Evolutionary conservation across 2,797 vertebrate species (phyloP).

Genomic region (Characodon lateralis): DNA sequence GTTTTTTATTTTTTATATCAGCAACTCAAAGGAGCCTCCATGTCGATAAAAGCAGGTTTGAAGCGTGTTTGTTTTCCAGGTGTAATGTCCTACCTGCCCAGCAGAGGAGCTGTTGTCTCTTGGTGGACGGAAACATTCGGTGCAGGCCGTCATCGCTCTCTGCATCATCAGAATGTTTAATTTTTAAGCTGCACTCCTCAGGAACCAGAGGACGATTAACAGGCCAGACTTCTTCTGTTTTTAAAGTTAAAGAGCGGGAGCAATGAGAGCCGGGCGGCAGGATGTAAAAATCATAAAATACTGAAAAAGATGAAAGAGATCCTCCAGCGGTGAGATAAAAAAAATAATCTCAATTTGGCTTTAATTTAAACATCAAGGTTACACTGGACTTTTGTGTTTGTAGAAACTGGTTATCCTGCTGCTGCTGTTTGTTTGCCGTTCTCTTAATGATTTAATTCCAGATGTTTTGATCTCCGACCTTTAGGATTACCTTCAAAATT

Average conservation of each 20-base stretch:
- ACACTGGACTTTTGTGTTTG: background rate
- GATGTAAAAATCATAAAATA: background rate
- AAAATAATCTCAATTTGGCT: background rate
- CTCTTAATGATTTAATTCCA: too few species aligned
- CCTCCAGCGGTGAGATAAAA: background rate
- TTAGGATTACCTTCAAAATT: background rate
- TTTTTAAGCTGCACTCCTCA: background rate
- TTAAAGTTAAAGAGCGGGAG: background rate
- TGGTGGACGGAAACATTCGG: constrained; percentile 39
- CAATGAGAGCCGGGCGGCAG: background rate
- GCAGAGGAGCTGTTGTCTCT: constrained; percentile 37
- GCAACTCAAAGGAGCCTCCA: background rate
- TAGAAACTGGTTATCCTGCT: background rate
- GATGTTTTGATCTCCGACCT: too few species aligned
- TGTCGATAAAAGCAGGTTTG: background rate
- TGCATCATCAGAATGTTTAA: constrained; percentile 16
- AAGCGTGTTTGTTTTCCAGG: background rate
- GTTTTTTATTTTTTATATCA: background rate
- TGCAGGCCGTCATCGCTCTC: constrained; percentile 30
- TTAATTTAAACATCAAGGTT: background rate
- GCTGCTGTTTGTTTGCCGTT: background rate
- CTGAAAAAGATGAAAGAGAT: background rate
- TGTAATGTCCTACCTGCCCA: constrained; percentile 50
- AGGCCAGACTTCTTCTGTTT: too few species aligned
- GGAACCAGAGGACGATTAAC: background rate